Conservation (phyloP, 2,888 invertebrate species). For the Reticulitermes lucifugus region DNA sequence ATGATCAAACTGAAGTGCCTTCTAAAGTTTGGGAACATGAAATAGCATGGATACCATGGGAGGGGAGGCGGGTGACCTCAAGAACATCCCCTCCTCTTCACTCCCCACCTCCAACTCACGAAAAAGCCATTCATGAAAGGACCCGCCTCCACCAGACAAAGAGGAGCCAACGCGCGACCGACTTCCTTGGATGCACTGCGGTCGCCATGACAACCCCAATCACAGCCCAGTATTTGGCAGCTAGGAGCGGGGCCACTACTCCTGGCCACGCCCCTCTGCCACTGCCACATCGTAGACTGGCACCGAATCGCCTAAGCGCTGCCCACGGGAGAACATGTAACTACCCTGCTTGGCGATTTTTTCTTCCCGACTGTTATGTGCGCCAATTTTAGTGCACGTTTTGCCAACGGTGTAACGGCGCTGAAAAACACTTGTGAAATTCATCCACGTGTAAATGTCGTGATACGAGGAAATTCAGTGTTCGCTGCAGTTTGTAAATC, state of each 20-base stretch:
- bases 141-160: conserved; percentile 29
- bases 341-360: conserved; percentile 53
- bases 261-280: conserved; percentile 54
- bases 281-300: conserved; percentile 60
- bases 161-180: conserved; percentile 22
- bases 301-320: conserved; percentile 62
- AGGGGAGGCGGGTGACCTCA: conserved; percentile 46
- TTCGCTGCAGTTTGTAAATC: not conserved
- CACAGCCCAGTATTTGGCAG: not conserved
- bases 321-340: conserved; percentile 50
- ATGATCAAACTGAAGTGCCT: conserved; percentile 55
- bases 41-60: conserved; percentile 67
- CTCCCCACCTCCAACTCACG: conserved; percentile 29
- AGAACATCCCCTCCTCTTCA: conserved; percentile 34
- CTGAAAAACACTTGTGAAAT: conserved; percentile 28
- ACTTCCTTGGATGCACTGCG: conserved; percentile 27
- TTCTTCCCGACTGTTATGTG: conserved; percentile 26
- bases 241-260: conserved; percentile 47
- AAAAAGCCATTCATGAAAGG: conserved; percentile 35
- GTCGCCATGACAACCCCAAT: conserved; percentile 58
- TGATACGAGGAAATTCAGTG: not conserved
- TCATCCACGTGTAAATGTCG: conserved; percentile 7
- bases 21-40: conserved; percentile 59
- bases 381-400: conserved; percentile 11
- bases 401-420: conserved; percentile 26